Conservation (phyloP, 2,888 invertebrate genomes). For the Rotaria magnacalcarata region DNA sequence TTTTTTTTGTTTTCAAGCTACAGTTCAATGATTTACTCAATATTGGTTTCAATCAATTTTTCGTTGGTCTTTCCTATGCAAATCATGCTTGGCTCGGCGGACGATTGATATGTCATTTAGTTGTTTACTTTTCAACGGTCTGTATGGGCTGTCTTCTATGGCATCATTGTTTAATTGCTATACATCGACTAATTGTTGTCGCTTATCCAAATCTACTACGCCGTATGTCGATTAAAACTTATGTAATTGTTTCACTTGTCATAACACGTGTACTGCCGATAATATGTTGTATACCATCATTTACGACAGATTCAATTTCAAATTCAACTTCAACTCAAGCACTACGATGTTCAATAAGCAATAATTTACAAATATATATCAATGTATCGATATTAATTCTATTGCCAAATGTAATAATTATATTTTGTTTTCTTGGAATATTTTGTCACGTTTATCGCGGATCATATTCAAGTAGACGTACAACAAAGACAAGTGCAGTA, state of each 20-base stretch:
- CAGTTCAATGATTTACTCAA: conserved; percentile 45
- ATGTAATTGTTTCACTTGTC: conserved; percentile 36
- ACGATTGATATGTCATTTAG: conserved; percentile 40
- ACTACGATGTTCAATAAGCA: conserved; percentile 38
- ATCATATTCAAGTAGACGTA: conserved; percentile 32
- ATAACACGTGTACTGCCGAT: conserved; percentile 43
- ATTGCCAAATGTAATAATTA: conserved; percentile 39
- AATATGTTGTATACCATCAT: conserved; percentile 40
- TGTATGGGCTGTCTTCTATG: conserved; percentile 45
- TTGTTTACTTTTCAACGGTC: conserved; percentile 41
- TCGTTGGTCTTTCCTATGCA: conserved; percentile 45
- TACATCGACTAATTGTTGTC: conserved; percentile 43
- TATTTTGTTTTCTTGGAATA: conserved; percentile 45
- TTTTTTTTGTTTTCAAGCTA: neutral
- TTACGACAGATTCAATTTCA: conserved; percentile 35
- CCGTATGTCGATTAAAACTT: conserved; percentile 41
- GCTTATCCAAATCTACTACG: conserved; percentile 37
- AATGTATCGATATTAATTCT: conserved; percentile 41
- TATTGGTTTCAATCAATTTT: conserved; percentile 46
- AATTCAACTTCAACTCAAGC: conserved; percentile 34
- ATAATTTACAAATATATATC: conserved; percentile 41
- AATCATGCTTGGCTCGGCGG: conserved; percentile 39
- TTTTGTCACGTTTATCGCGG: conserved; percentile 39
- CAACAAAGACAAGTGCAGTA: neutral
- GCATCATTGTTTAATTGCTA: conserved; percentile 45